Percentiles rank a stretch among this genome's conserved stretches.
These are phyloP conservation scores for Nannospalax galili DNA, from an alignment of 2,113 vertebrate species.

Conservation along the genomic window DNA sequence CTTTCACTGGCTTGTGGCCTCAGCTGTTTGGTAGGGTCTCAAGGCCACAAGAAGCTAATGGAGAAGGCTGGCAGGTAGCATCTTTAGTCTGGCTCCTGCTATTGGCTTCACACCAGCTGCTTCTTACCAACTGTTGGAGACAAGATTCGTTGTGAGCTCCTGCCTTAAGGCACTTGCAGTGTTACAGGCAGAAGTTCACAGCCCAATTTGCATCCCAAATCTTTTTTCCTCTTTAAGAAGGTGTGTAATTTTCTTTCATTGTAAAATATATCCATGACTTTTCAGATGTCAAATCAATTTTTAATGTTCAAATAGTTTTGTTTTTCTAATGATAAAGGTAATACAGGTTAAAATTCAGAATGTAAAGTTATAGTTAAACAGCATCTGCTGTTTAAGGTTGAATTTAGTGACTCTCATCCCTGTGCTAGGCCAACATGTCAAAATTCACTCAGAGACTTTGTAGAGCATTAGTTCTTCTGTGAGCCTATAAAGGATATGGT, in stretches of 20 bases:
- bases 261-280: not conserved
- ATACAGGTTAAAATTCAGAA: not conserved
- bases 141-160: not conserved
- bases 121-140: not conserved
- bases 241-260: not conserved
- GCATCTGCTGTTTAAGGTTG: too few species aligned
- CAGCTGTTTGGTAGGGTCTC: not conserved
- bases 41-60: not conserved
- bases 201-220: not conserved
- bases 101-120: not conserved
- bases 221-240: not conserved
- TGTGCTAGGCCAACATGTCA: too few species aligned
- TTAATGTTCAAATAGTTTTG: not conserved
- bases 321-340: constrained; percentile 10
- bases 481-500: too few species aligned
- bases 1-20: not conserved
- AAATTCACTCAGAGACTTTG: too few species aligned
- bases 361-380: not conserved
- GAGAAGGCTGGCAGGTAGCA: not conserved
- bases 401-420: too few species aligned
- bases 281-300: not conserved
- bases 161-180: not conserved
- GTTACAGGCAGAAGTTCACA: not conserved
- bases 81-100: not conserved
- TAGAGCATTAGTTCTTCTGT: too few species aligned